Conservation (phyloP, 2,113 vertebrate genomes). For the Dicentrarchus labrax region DNA sequence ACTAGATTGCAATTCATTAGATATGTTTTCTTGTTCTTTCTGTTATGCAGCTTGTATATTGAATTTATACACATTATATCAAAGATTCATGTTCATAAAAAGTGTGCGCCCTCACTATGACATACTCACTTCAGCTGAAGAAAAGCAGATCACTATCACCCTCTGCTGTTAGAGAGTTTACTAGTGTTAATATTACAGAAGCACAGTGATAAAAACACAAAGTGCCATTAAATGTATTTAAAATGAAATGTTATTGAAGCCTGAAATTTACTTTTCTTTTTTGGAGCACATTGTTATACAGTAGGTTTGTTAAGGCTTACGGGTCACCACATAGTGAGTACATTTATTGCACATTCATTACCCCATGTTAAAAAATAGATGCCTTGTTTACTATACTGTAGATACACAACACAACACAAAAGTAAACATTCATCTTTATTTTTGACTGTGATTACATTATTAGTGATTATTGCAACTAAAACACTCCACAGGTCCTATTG, state of each 20-base stretch:
- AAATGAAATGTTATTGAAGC: neutral
- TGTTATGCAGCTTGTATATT: neutral
- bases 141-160: slow-evolving; percentile 54
- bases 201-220: slow-evolving; percentile 31
- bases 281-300: neutral
- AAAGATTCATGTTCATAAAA: neutral
- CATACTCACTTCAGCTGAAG: slow-evolving; percentile 13
- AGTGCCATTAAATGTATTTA: slow-evolving; percentile 21
- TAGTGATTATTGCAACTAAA: neutral
- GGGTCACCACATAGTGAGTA: neutral
- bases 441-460: neutral
- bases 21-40: neutral
- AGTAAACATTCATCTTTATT: neutral
- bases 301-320: neutral
- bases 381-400: neutral
- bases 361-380: neutral
- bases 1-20: neutral
- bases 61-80: neutral
- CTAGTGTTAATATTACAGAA: neutral
- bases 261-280: neutral
- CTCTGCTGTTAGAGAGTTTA: slow-evolving; percentile 60
- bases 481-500: neutral
- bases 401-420: neutral
- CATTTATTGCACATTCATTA: neutral
- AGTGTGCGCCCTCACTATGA: slow-evolving; percentile 1